Percentiles rank a stretch among this genome's conserved stretches.
Conservation (phyloP, 2,888 invertebrate genomes). For the Chrysotoxum bicinctum region DNA sequence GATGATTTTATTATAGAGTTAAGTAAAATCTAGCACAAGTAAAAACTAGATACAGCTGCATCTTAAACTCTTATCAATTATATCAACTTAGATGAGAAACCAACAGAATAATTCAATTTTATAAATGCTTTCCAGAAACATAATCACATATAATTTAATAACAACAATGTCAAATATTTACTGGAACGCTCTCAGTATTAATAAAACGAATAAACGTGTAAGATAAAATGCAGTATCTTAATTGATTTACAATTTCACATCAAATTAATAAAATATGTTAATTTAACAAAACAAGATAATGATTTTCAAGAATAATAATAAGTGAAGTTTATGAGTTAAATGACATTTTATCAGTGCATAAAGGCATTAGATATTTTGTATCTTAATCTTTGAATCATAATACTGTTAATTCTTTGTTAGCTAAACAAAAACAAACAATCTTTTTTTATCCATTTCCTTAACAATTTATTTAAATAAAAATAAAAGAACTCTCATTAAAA, state of each 20-base stretch:
- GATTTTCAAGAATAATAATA: not conserved
- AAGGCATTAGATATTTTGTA: not conserved
- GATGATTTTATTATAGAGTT: not conserved
- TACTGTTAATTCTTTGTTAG: not conserved
- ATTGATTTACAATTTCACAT: not conserved
- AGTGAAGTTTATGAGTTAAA: not conserved
- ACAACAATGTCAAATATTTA: conserved; percentile 8
- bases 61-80: not conserved
- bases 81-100: not conserved
- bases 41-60: not conserved
- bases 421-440: not conserved
- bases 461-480: not conserved
- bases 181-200: not conserved
- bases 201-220: not conserved
- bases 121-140: not conserved
- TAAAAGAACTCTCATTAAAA: too few species aligned
- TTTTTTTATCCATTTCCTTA: not conserved
- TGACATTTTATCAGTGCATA: not conserved
- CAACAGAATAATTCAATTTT: not conserved
- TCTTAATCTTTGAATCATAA: not conserved
- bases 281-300: not conserved
- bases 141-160: not conserved
- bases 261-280: conserved; percentile 1
- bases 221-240: conserved; percentile 5
- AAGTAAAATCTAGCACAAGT: not conserved